These are phyloP conservation scores for Agrilus planipennis DNA, from an alignment of 1,140 invertebrate genomes.

Conservation along the genomic window DNA sequence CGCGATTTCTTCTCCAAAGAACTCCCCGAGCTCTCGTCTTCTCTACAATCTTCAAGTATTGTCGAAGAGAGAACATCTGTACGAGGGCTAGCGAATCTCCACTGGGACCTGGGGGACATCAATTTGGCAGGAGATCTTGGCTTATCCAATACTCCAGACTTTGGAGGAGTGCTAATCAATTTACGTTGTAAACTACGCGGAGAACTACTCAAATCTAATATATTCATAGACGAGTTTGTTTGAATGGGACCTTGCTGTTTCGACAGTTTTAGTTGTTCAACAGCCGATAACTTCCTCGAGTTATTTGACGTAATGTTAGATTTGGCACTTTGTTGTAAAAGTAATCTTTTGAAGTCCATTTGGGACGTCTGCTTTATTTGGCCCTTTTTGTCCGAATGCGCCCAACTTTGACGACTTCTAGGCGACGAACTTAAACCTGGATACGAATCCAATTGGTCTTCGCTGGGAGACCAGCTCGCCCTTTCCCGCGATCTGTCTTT, in stretches of 20 bases:
- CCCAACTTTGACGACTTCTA: conserved; percentile 31
- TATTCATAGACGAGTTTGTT: conserved; percentile 37
- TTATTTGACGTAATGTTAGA: conserved; percentile 38
- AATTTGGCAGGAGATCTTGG: conserved; percentile 49
- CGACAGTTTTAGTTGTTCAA: conserved; percentile 67
- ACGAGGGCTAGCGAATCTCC: conserved; percentile 58
- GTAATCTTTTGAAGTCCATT: conserved; percentile 69
- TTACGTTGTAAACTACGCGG: conserved; percentile 50
- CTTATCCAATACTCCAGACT: conserved; percentile 37
- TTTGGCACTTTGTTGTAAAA: conserved; percentile 55
- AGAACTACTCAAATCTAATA: conserved; percentile 51
- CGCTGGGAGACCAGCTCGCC: conserved; percentile 41
- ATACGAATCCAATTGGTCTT: conserved; percentile 30
- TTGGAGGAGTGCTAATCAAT: conserved; percentile 39
- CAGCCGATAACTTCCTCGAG: conserved; percentile 58
- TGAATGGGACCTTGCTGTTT: conserved; percentile 41
- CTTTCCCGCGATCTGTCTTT: conserved; percentile 34
- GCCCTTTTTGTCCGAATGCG: conserved; percentile 36
- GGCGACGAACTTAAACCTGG: conserved; percentile 21
- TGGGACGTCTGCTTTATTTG: conserved; percentile 51
- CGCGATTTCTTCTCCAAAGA: conserved; percentile 34
- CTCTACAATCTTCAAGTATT: conserved; percentile 68
- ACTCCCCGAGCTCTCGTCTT: conserved; percentile 49
- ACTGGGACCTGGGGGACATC: conserved; percentile 55
- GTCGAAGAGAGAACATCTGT: conserved; percentile 73